Evolutionary conservation across 2,113 vertebrate genomes (phyloP).

Genomic region (Hiodon tergisus): DNA sequence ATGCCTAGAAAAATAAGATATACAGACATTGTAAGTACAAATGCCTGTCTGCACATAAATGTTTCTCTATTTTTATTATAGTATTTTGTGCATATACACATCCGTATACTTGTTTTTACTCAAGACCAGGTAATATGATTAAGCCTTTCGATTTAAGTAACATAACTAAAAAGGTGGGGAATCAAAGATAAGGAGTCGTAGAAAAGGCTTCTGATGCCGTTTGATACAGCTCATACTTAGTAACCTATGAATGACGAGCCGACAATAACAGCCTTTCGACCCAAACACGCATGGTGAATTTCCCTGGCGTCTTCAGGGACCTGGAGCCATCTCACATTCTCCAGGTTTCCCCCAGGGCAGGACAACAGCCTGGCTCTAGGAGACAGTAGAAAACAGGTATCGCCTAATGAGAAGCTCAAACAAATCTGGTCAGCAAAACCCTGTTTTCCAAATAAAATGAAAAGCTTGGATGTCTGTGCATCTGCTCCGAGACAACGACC

Average conservation of each 20-base stretch:
- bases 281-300: slow-evolving; percentile 60
- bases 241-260: slow-evolving; percentile 82
- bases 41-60: no score
- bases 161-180: no score
- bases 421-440: neutral
- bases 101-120: no score
- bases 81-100: no score
- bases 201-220: no score
- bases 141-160: no score
- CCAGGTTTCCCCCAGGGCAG: slow-evolving; percentile 67
- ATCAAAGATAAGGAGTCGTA: no score
- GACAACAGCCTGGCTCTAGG: slow-evolving; percentile 60
- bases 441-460: neutral
- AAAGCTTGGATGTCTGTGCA: no score
- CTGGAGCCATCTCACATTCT: slow-evolving; percentile 64
- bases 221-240: neutral
- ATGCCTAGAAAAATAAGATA: slow-evolving; percentile 62
- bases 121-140: no score
- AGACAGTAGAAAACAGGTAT: neutral
- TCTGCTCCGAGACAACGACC: neutral
- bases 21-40: neutral
- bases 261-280: slow-evolving; percentile 59
- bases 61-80: no score
- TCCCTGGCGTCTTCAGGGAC: slow-evolving; percentile 66
- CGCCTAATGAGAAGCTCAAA: neutral